These are phyloP conservation scores for Corythornis cristatus DNA, from an alignment of 2,113 vertebrate species.

Conservation along the genomic window DNA sequence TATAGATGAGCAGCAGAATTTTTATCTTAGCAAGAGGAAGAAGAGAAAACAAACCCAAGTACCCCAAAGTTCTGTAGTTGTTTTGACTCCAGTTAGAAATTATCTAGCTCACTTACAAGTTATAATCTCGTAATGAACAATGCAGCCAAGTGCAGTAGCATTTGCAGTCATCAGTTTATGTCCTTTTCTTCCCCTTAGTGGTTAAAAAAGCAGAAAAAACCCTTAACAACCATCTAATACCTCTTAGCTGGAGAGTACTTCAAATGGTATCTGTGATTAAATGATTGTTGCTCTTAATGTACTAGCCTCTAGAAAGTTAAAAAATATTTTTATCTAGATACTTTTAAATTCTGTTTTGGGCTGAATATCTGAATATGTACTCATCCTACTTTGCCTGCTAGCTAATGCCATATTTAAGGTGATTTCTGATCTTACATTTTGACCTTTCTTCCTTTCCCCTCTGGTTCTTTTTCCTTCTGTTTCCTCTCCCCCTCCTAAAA, in stretches of 20 bases:
- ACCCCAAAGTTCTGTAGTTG: background rate
- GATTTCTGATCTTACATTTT: background rate
- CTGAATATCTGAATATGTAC: background rate
- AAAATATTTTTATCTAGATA: background rate
- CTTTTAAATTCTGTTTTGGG: conserved; percentile 32
- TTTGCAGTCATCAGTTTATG: background rate
- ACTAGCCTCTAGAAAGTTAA: conserved; percentile 10
- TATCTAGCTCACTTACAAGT: background rate
- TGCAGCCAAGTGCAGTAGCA: background rate
- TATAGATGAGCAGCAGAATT: background rate
- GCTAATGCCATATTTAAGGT: conserved; percentile 8
- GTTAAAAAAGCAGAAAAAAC: background rate
- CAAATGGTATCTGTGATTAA: background rate
- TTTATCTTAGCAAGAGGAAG: background rate
- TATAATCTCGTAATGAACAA: background rate
- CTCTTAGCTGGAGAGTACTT: conserved; percentile 41
- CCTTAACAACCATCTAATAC: background rate
- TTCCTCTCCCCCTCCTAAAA: background rate
- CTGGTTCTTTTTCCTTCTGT: background rate
- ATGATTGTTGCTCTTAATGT: background rate
- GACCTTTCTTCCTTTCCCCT: background rate
- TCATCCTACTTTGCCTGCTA: background rate
- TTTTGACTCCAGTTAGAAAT: background rate
- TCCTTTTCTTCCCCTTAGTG: conserved; percentile 1
- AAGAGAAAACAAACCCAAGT: background rate